phyloP scores from a whole-genome alignment of 2,888 invertebrate genomes.

The Drosophila anomalata region DNA sequence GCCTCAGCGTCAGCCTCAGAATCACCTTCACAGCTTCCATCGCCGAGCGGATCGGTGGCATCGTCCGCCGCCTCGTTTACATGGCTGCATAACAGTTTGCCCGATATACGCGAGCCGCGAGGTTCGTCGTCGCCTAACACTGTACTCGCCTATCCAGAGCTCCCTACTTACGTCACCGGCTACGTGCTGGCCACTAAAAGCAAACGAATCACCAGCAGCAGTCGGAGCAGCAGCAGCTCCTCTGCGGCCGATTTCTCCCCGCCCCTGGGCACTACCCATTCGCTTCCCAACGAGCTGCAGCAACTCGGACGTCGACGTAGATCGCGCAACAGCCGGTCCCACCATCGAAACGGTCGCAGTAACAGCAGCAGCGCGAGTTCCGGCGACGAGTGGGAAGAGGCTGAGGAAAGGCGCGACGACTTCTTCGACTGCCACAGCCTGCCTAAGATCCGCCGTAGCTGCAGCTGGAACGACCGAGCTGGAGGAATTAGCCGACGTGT shows the following conservation, averaged over 20 bases:
- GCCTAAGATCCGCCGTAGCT: slow-evolving; percentile 70
- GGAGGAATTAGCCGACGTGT: neutral
- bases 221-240: slow-evolving; percentile 25
- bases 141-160: slow-evolving; percentile 15
- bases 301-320: slow-evolving; percentile 67
- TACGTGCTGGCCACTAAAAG: slow-evolving; percentile 61
- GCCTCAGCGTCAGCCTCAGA: slow-evolving; percentile 13
- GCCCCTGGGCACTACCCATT: slow-evolving; percentile 41
- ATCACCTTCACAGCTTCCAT: slow-evolving; percentile 75
- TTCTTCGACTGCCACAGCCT: slow-evolving; percentile 46
- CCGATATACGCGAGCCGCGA: slow-evolving; percentile 82
- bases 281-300: slow-evolving; percentile 80
- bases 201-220: slow-evolving; percentile 33
- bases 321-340: slow-evolving; percentile 16
- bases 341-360: slow-evolving; percentile 33
- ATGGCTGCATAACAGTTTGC: slow-evolving; percentile 82
- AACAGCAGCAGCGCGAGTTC: slow-evolving; percentile 48
- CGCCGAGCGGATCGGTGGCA: slow-evolving; percentile 54
- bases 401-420: slow-evolving; percentile 31
- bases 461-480: slow-evolving; percentile 77
- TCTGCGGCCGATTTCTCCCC: slow-evolving; percentile 43
- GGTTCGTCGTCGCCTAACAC: slow-evolving; percentile 61
- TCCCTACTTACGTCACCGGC: slow-evolving; percentile 50
- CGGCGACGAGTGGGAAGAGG: slow-evolving; percentile 56
- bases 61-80: slow-evolving; percentile 77